phyloP scores from a whole-genome alignment of 2,797 vertebrate genomes.

The Gallirallus australis region DNA sequence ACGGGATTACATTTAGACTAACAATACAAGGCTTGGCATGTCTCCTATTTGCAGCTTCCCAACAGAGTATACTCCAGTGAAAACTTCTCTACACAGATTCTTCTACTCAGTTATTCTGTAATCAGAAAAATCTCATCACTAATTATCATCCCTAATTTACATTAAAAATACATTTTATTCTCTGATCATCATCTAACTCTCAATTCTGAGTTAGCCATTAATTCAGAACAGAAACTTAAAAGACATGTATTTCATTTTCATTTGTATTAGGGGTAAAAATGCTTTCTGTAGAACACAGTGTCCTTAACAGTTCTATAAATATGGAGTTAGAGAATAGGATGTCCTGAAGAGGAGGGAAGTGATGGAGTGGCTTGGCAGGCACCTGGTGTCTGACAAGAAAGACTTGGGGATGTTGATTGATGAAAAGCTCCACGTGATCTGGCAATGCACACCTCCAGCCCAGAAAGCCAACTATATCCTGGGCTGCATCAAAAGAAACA shows the following conservation, averaged over 20 bases:
- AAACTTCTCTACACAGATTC: background rate
- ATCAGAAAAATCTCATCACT: background rate
- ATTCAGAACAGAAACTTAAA: background rate
- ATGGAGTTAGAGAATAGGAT: background rate
- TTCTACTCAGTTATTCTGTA: background rate
- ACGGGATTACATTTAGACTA: background rate
- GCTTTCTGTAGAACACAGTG: background rate
- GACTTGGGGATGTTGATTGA: too few relatives aligned
- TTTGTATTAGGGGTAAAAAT: background rate
- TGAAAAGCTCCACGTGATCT: too few relatives aligned
- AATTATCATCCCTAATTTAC: background rate
- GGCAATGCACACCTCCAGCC: too few relatives aligned
- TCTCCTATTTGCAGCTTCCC: background rate
- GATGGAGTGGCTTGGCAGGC: too few relatives aligned
- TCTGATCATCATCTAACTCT: background rate
- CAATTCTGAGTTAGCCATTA: background rate
- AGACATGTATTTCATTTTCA: background rate
- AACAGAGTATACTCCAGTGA: background rate
- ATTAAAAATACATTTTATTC: background rate
- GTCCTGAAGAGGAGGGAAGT: too few relatives aligned
- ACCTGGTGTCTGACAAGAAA: too few relatives aligned
- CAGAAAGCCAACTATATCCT: too few relatives aligned
- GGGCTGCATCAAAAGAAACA: too few relatives aligned
- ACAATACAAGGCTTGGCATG: accelerated
- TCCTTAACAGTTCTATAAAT: background rate